These are phyloP conservation scores for Tenthredo scrophulariae DNA, from an alignment of 2,888 invertebrate genomes.

Conservation along the genomic window DNA sequence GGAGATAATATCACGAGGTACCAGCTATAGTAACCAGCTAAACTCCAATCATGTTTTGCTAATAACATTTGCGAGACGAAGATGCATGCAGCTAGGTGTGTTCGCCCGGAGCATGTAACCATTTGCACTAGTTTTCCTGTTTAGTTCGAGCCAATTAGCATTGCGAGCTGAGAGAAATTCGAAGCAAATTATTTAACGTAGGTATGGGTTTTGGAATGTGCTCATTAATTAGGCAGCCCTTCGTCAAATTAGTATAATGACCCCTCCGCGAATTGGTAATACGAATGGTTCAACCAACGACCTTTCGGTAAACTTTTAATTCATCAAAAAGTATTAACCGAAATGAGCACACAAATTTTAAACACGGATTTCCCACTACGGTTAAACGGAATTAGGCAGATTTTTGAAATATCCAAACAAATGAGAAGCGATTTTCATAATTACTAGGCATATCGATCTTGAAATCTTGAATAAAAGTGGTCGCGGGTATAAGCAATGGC, in stretches of 20 bases:
- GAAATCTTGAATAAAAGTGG: neutral
- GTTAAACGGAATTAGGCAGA: neutral
- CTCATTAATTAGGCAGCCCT: constrained; percentile 12
- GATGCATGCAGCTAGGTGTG: neutral
- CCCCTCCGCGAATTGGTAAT: neutral
- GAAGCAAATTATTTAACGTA: neutral
- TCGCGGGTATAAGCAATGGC: neutral
- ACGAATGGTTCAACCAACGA: neutral
- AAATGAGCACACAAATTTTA: neutral
- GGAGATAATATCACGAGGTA: constrained; percentile 58
- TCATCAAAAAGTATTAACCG: neutral
- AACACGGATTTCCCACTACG: neutral
- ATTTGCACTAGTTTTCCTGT: neutral
- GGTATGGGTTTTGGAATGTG: neutral
- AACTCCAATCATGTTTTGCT: constrained; percentile 59
- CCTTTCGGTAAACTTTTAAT: constrained; percentile 15
- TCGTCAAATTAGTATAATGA: constrained; percentile 26
- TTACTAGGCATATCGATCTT: neutral
- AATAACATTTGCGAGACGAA: constrained; percentile 46
- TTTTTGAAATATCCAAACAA: neutral
- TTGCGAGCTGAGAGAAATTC: neutral
- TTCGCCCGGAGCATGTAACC: neutral
- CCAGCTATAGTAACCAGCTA: constrained; percentile 1
- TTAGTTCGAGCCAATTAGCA: constrained; percentile 22
- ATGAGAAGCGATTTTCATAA: neutral